A percentile compares a stretch with the other conserved stretches of the same genome.
Evolutionary conservation across 2,113 vertebrate genomes (phyloP).

Genomic region (Zeus faber): DNA sequence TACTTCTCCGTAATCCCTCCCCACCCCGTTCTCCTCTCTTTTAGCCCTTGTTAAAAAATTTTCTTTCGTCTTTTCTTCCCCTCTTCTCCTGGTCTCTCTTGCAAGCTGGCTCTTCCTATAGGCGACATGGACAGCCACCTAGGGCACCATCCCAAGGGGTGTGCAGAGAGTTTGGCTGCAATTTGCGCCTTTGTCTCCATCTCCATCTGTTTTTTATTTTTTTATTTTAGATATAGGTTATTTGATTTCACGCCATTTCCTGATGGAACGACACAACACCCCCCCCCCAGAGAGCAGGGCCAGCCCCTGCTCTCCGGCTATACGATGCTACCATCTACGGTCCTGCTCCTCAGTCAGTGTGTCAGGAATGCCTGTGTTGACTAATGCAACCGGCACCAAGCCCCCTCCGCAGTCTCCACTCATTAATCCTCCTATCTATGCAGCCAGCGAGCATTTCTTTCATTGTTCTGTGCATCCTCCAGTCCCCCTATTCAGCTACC

Average conservation of each 20-base stretch:
- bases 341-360: constrained; percentile 36
- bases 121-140: too few relatives aligned
- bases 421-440: neutral
- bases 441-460: constrained; percentile 14
- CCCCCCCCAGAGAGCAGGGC: too few relatives aligned
- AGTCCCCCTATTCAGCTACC: too few relatives aligned
- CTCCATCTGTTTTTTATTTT: constrained; percentile 10
- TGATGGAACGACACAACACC: too few relatives aligned
- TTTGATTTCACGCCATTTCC: too few relatives aligned
- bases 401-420: constrained; percentile 10
- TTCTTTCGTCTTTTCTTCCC: too few relatives aligned
- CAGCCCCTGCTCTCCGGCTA: constrained; percentile 26
- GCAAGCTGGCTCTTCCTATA: too few relatives aligned
- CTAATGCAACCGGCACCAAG: constrained; percentile 13
- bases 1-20: constrained; percentile 47
- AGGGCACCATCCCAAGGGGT: too few relatives aligned
- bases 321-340: constrained; percentile 62
- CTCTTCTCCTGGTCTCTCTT: too few relatives aligned
- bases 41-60: constrained; percentile 22
- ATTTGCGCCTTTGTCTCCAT: constrained; percentile 35
- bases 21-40: neutral
- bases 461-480: too few relatives aligned
- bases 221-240: too few relatives aligned
- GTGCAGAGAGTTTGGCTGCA: too few relatives aligned
- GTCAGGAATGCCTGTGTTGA: constrained; percentile 52